phyloP scores from a whole-genome alignment of 2,888 invertebrate genomes.

The Chymomyza caudatula region DNA sequence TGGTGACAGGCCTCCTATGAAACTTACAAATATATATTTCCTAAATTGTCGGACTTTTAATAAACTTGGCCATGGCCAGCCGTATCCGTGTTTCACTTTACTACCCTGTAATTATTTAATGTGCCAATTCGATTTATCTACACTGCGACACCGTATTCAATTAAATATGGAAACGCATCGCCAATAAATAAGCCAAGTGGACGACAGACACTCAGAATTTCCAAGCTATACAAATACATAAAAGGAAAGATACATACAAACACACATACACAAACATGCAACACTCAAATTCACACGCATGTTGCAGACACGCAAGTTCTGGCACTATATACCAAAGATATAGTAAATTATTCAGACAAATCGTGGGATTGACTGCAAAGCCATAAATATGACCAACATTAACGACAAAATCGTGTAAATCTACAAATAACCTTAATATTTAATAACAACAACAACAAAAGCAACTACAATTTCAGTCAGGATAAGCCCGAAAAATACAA shows the following conservation, averaged over 20 bases:
- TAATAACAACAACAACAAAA: slow-evolving; percentile 43
- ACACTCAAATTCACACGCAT: not conserved
- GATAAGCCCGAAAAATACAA: slow-evolving; percentile 19
- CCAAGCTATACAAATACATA: not conserved
- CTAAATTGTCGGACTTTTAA: not conserved
- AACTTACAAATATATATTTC: not conserved
- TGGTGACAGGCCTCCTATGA: too few relatives aligned
- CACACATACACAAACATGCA: not conserved
- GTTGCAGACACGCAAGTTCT: not conserved
- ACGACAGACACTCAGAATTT: not conserved
- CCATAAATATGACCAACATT: slow-evolving; percentile 55
- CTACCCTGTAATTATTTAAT: not conserved
- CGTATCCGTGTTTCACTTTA: not conserved
- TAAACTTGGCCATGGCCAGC: not conserved
- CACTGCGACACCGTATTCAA: slow-evolving; percentile 52
- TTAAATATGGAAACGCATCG: slow-evolving; percentile 60
- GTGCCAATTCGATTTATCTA: slow-evolving; percentile 50
- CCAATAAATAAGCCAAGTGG: slow-evolving; percentile 56
- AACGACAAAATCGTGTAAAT: slow-evolving; percentile 50
- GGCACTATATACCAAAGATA: not conserved
- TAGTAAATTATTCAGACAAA: not conserved
- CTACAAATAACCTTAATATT: slow-evolving; percentile 72
- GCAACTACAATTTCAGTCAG: not conserved
- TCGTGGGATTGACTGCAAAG: not conserved
- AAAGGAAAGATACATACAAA: not conserved